Percentiles rank a stretch among this genome's conserved stretches.
Evolutionary conservation across 2,113 vertebrate genomes (phyloP).

Genomic region (Onychorhynchus coronatus): DNA sequence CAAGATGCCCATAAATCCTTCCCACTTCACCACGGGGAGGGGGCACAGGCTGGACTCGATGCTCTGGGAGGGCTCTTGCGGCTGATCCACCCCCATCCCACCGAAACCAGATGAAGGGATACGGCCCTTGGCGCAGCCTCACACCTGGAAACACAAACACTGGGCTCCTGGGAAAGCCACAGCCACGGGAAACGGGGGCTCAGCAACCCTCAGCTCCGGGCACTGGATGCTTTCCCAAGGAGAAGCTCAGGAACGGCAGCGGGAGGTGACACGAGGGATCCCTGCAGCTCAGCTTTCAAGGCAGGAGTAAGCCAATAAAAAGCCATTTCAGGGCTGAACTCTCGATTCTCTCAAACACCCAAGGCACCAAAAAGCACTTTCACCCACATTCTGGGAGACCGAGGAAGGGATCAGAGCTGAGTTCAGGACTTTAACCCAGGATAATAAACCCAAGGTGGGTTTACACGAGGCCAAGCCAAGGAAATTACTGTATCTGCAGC

Average conservation of each 20-base stretch:
- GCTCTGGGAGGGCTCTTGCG: neutral
- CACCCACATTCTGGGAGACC: rapidly evolving
- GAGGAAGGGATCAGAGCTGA: neutral
- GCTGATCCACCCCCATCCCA: neutral
- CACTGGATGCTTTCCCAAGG: too few relatives aligned
- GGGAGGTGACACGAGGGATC: neutral
- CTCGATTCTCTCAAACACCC: neutral
- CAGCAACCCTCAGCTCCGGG: neutral
- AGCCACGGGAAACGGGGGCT: rapidly evolving
- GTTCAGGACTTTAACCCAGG: neutral
- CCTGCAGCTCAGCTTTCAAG: neutral
- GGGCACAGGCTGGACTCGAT: neutral
- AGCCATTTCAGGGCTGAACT: rapidly evolving
- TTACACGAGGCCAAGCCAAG: neutral
- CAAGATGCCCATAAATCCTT: neutral
- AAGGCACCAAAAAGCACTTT: neutral
- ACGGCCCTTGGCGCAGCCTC: neutral
- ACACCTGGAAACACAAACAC: rapidly evolving
- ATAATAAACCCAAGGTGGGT: neutral
- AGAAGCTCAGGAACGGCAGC: neutral
- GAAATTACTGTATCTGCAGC: neutral
- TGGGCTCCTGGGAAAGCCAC: neutral
- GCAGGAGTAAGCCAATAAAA: neutral
- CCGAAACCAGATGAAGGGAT: neutral
- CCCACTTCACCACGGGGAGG: neutral